Base-by-base conservation (phyloP, 2,113 vertebrate species). In the Sceloporus undulatus region DNA sequence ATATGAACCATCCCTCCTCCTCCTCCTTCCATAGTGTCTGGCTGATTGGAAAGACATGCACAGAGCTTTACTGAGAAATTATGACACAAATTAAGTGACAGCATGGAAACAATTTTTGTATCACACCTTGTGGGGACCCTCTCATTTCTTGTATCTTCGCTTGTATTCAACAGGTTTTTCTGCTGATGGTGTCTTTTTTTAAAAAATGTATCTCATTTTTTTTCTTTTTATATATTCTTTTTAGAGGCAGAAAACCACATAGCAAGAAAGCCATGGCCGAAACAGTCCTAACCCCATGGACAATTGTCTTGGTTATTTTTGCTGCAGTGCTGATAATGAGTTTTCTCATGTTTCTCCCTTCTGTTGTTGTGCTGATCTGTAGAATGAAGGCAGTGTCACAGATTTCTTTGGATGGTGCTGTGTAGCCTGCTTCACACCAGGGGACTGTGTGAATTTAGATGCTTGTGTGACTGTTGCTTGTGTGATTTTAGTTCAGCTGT, bases 261-360 rank as follows among this genome's bases (percentile, higher is more conserved):
- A 85, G 68, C 73, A 79, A 11, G 74, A 68, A 77, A 7, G 65
- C 5, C 1, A 85, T 77, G 86, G 71, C 90, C 77, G 59, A 68
- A 27, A 90, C 88, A 0, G 4, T 94, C 34, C 87, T 97, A 73
- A 73, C 92, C 2, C 89, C 94, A 0, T 97, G 96, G 96, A 71
- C 89, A 65, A 96, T 97, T 59, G 29, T 94, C 79, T 86, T 97
- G 87, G 94, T 97, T 0, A 96, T 97, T 85, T 86, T 95, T 71
- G 93, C 91, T 13, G 62, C 96, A 0, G 95, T 96, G 79, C 54
- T 97, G 78, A 19, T 93, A 0, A 97, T 97, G 96, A 94, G 93
- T n/a, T 59, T 90, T 0, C 89, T 96, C 52, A 95, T 95, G 86
- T n/a, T 95, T 18, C 91, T 97, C 86, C 96, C 94, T 1, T 91